phyloP scores from a whole-genome alignment of 2,888 invertebrate genomes.

The Chrysodeixis includens region DNA sequence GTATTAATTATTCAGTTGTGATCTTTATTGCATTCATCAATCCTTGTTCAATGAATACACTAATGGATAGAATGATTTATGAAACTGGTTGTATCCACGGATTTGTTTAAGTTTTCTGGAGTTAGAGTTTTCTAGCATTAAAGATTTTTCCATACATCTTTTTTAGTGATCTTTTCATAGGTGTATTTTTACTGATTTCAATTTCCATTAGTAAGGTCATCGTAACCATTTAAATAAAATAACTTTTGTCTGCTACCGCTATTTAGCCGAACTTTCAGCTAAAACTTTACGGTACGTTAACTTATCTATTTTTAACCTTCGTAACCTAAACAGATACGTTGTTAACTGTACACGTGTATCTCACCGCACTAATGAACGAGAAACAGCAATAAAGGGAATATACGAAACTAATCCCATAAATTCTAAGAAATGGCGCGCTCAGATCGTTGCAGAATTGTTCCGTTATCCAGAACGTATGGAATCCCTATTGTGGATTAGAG shows the following conservation, averaged over 20 bases:
- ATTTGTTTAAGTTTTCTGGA: background rate
- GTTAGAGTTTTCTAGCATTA: background rate
- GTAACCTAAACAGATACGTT: slow-evolving; percentile 1
- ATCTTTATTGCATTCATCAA: background rate
- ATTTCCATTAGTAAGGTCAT: too few species aligned
- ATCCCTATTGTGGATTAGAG: slow-evolving; percentile 34
- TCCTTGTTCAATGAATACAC: background rate
- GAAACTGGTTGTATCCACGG: background rate
- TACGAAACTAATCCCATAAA: slow-evolving; percentile 31
- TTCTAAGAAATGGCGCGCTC: slow-evolving; percentile 31
- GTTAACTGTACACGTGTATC: slow-evolving; percentile 13
- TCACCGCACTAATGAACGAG: slow-evolving; percentile 28
- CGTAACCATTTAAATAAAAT: too few species aligned
- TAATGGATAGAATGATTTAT: background rate
- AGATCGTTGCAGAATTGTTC: slow-evolving; percentile 16
- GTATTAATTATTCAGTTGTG: background rate
- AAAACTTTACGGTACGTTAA: too few species aligned
- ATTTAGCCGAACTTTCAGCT: too few species aligned
- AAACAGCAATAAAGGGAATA: slow-evolving; percentile 32
- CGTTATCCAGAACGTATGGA: slow-evolving; percentile 21
- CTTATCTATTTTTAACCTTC: too few species aligned
- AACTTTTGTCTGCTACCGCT: too few species aligned
- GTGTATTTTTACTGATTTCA: too few species aligned
- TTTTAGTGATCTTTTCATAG: too few species aligned
- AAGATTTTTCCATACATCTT: too few species aligned